Percentiles rank a stretch among this genome's conserved stretches.
These are phyloP conservation scores for Gallinago paraguaiae DNA, from an alignment of 2,113 vertebrate species.

Conservation along the genomic window DNA sequence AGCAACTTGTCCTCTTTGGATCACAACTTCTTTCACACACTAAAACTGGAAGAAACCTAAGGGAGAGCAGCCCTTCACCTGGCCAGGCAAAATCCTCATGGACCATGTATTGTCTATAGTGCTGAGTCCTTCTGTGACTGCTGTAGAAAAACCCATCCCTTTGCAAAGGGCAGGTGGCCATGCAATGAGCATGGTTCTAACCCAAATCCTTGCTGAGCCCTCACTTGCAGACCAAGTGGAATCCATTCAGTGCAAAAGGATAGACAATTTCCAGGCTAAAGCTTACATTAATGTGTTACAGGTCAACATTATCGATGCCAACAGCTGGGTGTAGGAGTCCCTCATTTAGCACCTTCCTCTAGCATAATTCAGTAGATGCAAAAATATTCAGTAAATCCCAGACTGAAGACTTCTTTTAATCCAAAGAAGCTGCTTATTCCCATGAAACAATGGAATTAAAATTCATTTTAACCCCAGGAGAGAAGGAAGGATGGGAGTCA, in stretches of 20 bases:
- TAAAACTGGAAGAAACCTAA: neutral
- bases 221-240: neutral
- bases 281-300: neutral
- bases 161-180: neutral
- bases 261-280: neutral
- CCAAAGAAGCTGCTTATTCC: neutral
- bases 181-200: neutral
- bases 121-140: neutral
- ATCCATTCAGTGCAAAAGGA: neutral
- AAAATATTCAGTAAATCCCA: neutral
- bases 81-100: neutral
- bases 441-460: slow-evolving; percentile 6
- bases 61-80: neutral
- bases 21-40: neutral
- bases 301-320: neutral
- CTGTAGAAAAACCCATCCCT: neutral
- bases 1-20: neutral
- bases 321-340: neutral
- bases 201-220: neutral
- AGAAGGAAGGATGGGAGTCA: neutral
- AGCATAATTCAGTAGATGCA: neutral
- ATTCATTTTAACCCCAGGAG: neutral
- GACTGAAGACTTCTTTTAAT: neutral
- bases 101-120: neutral
- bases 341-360: neutral